Evolutionary conservation across 2,797 vertebrate genomes (phyloP).

Genomic region (Poliocrania exsul): DNA sequence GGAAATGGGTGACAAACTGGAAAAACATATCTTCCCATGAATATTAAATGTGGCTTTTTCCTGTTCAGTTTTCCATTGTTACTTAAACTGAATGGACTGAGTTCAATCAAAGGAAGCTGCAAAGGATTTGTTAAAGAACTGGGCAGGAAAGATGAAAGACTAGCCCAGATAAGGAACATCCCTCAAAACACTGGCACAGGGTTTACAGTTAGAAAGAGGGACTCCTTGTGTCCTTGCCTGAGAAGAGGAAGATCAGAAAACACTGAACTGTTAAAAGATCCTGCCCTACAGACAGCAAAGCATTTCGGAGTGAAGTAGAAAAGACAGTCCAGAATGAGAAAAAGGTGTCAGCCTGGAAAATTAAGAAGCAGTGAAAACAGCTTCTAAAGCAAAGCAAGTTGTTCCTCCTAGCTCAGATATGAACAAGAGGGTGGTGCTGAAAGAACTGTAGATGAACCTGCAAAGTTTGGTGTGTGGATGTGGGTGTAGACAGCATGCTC

Average conservation of each 20-base stretch:
- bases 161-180: slow-evolving; percentile 33
- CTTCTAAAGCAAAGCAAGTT: background rate
- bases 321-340: background rate
- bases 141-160: slow-evolving; percentile 41
- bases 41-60: slow-evolving; percentile 29
- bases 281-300: background rate
- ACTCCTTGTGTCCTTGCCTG: background rate
- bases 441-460: background rate
- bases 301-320: background rate
- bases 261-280: background rate
- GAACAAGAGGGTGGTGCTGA: background rate
- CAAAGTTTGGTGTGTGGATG: background rate
- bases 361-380: background rate
- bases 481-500: background rate
- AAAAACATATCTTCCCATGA: slow-evolving; percentile 14
- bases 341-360: background rate
- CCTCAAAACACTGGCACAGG: background rate
- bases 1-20: slow-evolving; percentile 2
- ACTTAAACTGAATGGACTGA: slow-evolving; percentile 7
- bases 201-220: background rate
- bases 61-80: slow-evolving; percentile 13
- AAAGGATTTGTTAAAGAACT: slow-evolving; percentile 17
- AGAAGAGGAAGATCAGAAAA: slow-evolving; percentile 23
- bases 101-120: slow-evolving; percentile 38
- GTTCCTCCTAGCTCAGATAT: background rate